Evolutionary conservation across 2,113 vertebrate genomes (phyloP), one percentile per base, ranked within the genome.

Genomic region (Grallaria varia): DNA sequence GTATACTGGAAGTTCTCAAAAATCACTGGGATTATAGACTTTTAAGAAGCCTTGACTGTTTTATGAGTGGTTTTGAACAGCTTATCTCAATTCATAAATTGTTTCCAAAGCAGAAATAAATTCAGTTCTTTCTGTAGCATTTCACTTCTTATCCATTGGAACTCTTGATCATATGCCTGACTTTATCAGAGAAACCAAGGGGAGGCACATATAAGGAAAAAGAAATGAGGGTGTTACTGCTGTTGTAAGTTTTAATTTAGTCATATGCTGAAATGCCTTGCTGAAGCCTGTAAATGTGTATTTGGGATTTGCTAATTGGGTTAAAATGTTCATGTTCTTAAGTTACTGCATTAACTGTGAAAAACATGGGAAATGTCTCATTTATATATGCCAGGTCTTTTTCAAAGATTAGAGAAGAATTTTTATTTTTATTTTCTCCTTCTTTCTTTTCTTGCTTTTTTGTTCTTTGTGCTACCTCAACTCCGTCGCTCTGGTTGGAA

Each of bases 401-500:
- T 89, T 86, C 23, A 68, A 75, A 79, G 44, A n/a, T 68, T 76
- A 93, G 94, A 87, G 74, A 94, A 80, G 45, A 68, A 62, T 88
- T 94, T 94, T 94, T 60, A 86, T 87, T 80, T 37, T 62, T 35
- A 23, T 23, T 74, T 40, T 16, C 3, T 3, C 31, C 11, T n/a
- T 25, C 63, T 85, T 76, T 91, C 62, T 20, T 87, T 49, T 75
- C 63, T 94, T 69, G 44, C 83, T 92, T 42, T 93, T 87, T 91
- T 96, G 37, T 87, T 91, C 77, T 74, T 69, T 96, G 73, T 89
- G 80, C 95, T 69, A 28, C 90, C 68, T 93, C 95, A 55, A 96
- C 59, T 96, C 66, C 89, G 9, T 94, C 27, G 25, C 60, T 88
- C 63, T 93, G 93, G 89, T 66, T 97, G 97, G 94, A 96, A 93